Conservation (phyloP, 2,888 invertebrate genomes). For the Dolichomitus sp. region DNA sequence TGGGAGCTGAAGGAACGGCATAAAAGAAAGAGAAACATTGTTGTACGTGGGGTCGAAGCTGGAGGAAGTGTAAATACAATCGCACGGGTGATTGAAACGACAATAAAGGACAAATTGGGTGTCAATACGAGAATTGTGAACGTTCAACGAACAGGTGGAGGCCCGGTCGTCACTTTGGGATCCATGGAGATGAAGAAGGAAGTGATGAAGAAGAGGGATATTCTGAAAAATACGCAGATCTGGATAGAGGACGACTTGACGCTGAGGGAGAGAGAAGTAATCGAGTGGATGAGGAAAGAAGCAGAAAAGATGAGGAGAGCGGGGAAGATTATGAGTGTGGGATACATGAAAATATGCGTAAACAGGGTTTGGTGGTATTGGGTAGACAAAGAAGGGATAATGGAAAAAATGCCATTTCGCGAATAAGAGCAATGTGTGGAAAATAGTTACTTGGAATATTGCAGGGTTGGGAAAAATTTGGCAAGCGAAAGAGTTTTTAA, state of each 20-base stretch:
- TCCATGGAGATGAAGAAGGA: conserved; percentile 24
- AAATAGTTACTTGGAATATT: conserved; percentile 44
- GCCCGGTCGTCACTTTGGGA: background rate
- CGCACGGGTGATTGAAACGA: too few relatives aligned
- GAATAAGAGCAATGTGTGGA: background rate
- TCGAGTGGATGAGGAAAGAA: conserved; percentile 30
- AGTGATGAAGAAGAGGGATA: conserved; percentile 9
- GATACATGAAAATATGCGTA: conserved; percentile 18
- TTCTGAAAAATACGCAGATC: background rate
- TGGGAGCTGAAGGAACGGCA: too few relatives aligned
- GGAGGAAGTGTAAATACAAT: too few relatives aligned
- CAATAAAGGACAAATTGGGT: background rate
- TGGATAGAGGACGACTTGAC: conserved; percentile 46
- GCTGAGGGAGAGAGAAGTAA: conserved; percentile 32
- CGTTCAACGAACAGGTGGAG: background rate
- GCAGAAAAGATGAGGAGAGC: background rate
- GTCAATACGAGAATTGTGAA: background rate
- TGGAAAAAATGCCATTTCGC: conserved; percentile 39
- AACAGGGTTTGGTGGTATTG: conserved; percentile 30
- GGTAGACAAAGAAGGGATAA: conserved; percentile 35
- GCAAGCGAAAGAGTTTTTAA: conserved; percentile 15
- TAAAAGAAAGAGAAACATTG: too few relatives aligned
- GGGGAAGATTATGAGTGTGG: conserved; percentile 24
- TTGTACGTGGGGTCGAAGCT: too few relatives aligned
- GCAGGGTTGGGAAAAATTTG: conserved; percentile 21